Conservation (phyloP, 2,797 vertebrate species). For the Sus cebifrons region DNA sequence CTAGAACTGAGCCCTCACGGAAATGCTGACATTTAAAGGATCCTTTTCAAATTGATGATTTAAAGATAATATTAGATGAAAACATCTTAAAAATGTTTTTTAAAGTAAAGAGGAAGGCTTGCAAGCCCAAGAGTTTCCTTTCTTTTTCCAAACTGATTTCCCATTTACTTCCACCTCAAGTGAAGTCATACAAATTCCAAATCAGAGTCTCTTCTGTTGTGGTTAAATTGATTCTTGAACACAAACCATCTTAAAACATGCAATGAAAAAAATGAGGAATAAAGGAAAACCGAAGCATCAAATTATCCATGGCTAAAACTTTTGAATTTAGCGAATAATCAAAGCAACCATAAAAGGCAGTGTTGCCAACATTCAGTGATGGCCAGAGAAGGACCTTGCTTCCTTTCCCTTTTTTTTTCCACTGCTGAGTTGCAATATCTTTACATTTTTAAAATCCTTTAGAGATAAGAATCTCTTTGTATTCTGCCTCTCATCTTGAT, state of each 20-base stretch:
- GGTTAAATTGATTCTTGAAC: constrained; percentile 78
- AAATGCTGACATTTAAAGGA: background rate
- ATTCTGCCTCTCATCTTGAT: constrained; percentile 63
- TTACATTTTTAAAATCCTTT: constrained; percentile 61
- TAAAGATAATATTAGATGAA: constrained; percentile 58
- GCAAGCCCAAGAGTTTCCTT: constrained; percentile 34
- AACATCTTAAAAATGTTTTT: constrained; percentile 39
- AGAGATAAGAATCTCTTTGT: constrained; percentile 72
- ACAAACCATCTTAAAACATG: constrained; percentile 72
- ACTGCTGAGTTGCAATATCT: constrained; percentile 22
- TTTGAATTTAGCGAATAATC: constrained; percentile 76
- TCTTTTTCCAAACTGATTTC: constrained; percentile 72
- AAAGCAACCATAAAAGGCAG: constrained; percentile 70
- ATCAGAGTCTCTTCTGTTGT: constrained; percentile 73
- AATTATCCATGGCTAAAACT: constrained; percentile 79
- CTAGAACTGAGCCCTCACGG: background rate
- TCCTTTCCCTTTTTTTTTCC: constrained; percentile 14
- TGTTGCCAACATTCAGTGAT: constrained; percentile 65
- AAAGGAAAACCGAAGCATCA: constrained; percentile 77
- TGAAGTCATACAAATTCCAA: constrained; percentile 78
- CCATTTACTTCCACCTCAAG: constrained; percentile 62
- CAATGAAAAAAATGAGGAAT: constrained; percentile 68
- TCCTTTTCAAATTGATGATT: constrained; percentile 26
- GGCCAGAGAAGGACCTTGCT: constrained; percentile 41
- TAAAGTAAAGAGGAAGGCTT: constrained; percentile 32